Percentiles rank a stretch among this genome's conserved stretches.
Evolutionary conservation across 2,888 invertebrate species (phyloP).

Genomic region (Pantelozetes paolii): DNA sequence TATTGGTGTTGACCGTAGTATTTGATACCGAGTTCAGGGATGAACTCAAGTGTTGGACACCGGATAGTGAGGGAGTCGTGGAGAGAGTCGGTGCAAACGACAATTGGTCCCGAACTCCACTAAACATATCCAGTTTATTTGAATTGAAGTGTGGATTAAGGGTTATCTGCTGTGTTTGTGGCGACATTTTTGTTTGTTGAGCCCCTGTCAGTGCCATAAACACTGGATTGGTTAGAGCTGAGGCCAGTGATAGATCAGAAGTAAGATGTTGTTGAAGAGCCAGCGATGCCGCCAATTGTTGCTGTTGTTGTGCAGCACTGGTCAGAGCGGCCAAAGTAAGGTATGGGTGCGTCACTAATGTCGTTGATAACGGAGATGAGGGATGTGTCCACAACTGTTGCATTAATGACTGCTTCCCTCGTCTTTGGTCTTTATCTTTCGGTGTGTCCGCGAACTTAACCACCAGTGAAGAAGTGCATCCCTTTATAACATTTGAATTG

Average conservation of each 20-base stretch:
- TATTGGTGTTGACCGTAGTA: slow-evolving; percentile 23
- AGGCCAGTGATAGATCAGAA: slow-evolving; percentile 12
- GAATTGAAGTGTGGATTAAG: background rate
- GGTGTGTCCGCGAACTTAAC: slow-evolving; percentile 99
- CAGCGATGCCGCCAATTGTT: slow-evolving; percentile 1
- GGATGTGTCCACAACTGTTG: slow-evolving; percentile 1
- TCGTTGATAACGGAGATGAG: slow-evolving; percentile 4
- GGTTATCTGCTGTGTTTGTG: background rate
- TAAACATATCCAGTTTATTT: slow-evolving; percentile 18
- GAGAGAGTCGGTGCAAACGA: slow-evolving; percentile 21
- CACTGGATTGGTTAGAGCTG: background rate
- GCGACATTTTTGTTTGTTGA: background rate
- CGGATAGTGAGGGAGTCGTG: background rate
- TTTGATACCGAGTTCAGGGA: background rate
- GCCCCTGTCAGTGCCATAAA: slow-evolving; percentile 24
- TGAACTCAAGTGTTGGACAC: slow-evolving; percentile 18
- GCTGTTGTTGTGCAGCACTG: slow-evolving; percentile 34
- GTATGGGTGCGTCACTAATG: slow-evolving; percentile 17
- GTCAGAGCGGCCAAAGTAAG: slow-evolving; percentile 25
- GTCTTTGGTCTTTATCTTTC: slow-evolving; percentile 92
- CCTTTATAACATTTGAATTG: slow-evolving; percentile 56
- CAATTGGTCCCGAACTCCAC: slow-evolving; percentile 15
- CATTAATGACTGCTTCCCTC: slow-evolving; percentile 7
- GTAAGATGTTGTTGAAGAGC: slow-evolving; percentile 1
- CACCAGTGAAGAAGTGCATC: slow-evolving; percentile 94